phyloP scores from a whole-genome alignment of 1,140 invertebrate species.

The Drosophila miranda region DNA sequence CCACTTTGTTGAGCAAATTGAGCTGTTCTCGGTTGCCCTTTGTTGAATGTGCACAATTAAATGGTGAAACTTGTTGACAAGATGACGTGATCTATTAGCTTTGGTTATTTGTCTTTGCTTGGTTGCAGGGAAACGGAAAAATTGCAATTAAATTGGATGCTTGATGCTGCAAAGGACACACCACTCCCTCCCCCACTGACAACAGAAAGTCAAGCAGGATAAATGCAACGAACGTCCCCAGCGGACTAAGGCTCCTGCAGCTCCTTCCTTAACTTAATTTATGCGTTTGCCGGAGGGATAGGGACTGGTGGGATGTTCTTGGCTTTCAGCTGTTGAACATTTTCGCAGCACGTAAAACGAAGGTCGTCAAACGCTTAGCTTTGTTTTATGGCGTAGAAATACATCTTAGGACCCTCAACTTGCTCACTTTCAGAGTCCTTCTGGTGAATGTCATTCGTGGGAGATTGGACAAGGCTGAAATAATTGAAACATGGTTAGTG shows the following conservation, averaged over 20 bases:
- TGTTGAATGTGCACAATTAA: constrained; percentile 58
- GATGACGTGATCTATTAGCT: constrained; percentile 78
- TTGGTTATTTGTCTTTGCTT: constrained; percentile 71
- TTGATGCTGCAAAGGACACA: constrained; percentile 21
- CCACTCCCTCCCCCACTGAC: constrained; percentile 29
- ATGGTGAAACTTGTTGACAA: constrained; percentile 71
- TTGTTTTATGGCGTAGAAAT: constrained; percentile 56
- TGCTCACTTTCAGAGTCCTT: constrained; percentile 10
- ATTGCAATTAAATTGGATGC: constrained; percentile 70
- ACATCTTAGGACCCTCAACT: constrained; percentile 42
- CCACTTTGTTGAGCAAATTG: constrained; percentile 15
- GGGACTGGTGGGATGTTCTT: constrained; percentile 1
- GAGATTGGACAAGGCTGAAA: neutral
- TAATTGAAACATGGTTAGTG: neutral
- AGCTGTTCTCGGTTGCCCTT: constrained; percentile 14
- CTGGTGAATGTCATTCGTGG: no score
- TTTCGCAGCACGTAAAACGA: constrained; percentile 68
- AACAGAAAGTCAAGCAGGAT: constrained; percentile 61
- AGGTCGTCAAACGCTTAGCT: constrained; percentile 59
- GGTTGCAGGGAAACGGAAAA: constrained; percentile 43
- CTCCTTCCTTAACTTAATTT: constrained; percentile 62
- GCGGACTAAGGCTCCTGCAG: constrained; percentile 28
- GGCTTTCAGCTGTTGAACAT: constrained; percentile 42
- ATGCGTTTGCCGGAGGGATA: constrained; percentile 30
- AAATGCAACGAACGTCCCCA: constrained; percentile 40